Conservation (phyloP, 2,797 vertebrate genomes). For the Rhynchonycteris naso region DNA sequence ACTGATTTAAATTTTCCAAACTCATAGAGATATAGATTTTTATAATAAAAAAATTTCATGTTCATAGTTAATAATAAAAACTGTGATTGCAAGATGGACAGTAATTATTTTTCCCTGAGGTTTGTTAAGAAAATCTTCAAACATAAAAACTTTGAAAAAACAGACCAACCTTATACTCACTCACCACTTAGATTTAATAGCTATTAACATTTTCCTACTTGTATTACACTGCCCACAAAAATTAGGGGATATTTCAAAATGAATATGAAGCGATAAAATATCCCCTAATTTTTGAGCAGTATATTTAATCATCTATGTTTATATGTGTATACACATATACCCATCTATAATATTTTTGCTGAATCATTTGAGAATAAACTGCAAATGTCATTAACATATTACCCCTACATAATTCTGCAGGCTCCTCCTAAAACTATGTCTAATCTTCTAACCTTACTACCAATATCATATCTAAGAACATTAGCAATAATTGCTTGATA, state of each 20-base stretch:
- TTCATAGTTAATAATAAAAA: not conserved
- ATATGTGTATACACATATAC: not conserved
- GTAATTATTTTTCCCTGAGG: conserved; percentile 3
- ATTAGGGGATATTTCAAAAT: too few species aligned
- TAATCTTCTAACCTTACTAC: not conserved
- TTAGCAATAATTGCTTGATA: not conserved
- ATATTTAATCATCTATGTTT: not conserved
- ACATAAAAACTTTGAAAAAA: conserved; percentile 15
- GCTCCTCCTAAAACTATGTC: not conserved
- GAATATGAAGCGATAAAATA: too few species aligned
- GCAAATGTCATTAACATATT: not conserved
- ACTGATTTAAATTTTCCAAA: conserved; percentile 18
- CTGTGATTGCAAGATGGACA: not conserved
- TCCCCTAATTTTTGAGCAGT: too few species aligned
- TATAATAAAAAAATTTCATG: not conserved
- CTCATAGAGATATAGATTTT: not conserved
- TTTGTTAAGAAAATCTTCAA: conserved; percentile 15
- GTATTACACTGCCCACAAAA: not conserved
- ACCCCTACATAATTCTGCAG: not conserved
- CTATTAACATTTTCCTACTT: not conserved
- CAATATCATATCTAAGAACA: not conserved
- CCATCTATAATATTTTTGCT: not conserved
- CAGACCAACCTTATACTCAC: not conserved
- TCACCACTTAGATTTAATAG: not conserved
- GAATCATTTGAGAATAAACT: conserved; percentile 45